These are phyloP conservation scores for Syndactyla subalaris DNA, from an alignment of 2,797 vertebrate species.

Conservation along the genomic window DNA sequence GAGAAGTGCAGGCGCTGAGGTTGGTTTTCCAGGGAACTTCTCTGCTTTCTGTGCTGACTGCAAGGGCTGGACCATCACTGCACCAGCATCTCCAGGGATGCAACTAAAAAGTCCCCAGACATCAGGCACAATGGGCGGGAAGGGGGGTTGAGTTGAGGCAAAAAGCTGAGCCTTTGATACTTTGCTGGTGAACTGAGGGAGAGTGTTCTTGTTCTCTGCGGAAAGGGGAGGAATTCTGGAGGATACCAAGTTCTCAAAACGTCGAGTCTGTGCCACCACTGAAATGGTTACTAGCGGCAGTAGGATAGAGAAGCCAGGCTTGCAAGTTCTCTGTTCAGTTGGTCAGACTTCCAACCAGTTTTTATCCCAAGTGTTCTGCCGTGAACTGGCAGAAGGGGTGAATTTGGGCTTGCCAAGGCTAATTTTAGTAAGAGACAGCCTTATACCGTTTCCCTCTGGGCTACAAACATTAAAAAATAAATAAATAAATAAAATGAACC, in stretches of 20 bases:
- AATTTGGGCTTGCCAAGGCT: not conserved
- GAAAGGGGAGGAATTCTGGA: not conserved
- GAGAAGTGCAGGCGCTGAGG: not conserved
- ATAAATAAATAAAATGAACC: not conserved
- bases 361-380: not conserved
- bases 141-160: no score
- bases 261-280: not conserved
- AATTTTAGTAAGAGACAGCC: conserved; percentile 27
- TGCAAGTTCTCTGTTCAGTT: not conserved
- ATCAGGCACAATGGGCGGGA: not conserved
- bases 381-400: not conserved
- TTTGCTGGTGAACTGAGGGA: not conserved
- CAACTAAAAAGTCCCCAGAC: not conserved
- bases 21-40: not conserved
- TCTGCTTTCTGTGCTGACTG: not conserved
- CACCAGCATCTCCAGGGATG: not conserved
- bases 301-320: not conserved
- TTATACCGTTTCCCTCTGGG: conserved; percentile 1
- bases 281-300: not conserved
- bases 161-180: not conserved
- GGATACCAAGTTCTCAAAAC: not conserved
- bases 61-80: not conserved
- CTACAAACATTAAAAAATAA: not conserved
- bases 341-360: not conserved
- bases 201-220: not conserved